phyloP scores from a whole-genome alignment of 2,888 invertebrate species.

The Artemia sinica region DNA sequence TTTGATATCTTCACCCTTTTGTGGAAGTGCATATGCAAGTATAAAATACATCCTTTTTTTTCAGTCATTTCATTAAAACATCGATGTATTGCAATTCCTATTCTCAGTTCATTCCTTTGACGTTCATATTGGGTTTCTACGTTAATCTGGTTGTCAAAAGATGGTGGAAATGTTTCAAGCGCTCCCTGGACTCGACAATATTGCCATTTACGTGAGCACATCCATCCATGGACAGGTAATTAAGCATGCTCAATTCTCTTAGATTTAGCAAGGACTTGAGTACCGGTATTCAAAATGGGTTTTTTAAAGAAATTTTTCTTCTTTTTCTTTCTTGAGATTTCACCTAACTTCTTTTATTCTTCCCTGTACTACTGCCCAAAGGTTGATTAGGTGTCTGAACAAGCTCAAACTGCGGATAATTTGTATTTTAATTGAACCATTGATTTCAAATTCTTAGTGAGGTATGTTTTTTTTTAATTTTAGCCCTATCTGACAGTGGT shows the following conservation, averaged over 20 bases:
- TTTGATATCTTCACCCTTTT: too few relatives aligned
- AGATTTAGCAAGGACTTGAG: too few relatives aligned
- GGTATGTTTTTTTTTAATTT: conserved; percentile 12
- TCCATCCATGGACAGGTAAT: conserved; percentile 54
- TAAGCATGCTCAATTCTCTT: too few relatives aligned
- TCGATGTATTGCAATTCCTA: conserved; percentile 65
- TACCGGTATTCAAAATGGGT: too few relatives aligned
- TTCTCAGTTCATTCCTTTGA: conserved; percentile 70
- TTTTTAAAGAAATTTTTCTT: too few relatives aligned
- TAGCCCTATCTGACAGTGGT: conserved; percentile 1
- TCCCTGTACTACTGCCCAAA: too few relatives aligned
- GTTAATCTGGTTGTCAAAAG: conserved; percentile 78
- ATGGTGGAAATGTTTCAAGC: conserved; percentile 70
- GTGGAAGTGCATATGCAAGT: too few relatives aligned
- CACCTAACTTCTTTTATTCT: too few relatives aligned
- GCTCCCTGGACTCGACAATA: conserved; percentile 72
- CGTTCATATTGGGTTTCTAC: conserved; percentile 85
- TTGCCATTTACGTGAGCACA: conserved; percentile 67
- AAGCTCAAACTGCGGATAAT: too few relatives aligned
- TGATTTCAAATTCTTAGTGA: conserved; percentile 14
- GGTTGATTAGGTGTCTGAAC: too few relatives aligned
- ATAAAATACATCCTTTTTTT: conserved; percentile 25
- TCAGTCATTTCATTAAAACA: conserved; percentile 53
- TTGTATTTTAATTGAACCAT: not conserved
- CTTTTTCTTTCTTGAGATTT: too few relatives aligned